Evolutionary conservation across 2,113 vertebrate species (phyloP).

Genomic region (Seriola quinqueradiata): DNA sequence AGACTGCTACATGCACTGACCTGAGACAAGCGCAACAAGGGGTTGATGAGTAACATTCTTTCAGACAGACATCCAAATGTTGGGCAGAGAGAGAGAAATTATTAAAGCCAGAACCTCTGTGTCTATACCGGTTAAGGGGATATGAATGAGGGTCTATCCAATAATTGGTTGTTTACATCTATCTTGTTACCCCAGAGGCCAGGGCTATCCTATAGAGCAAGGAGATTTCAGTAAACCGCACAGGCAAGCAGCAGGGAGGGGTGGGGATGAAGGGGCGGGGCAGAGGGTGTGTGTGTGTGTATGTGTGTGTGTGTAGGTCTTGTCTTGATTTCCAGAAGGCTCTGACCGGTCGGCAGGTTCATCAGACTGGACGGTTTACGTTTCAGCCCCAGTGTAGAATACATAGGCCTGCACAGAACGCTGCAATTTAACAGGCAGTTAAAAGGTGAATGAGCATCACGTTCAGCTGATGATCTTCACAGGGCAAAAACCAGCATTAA

Average conservation of each 20-base stretch:
- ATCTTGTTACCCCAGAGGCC: constrained; percentile 77
- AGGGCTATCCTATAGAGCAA: constrained; percentile 50
- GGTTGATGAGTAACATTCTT: constrained; percentile 81
- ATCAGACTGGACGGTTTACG: constrained; percentile 60
- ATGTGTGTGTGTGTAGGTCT: constrained; percentile 27
- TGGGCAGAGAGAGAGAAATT: constrained; percentile 50
- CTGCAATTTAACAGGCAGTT: constrained; percentile 37
- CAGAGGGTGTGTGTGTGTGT: background rate
- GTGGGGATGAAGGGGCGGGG: background rate
- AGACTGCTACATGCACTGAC: constrained; percentile 50
- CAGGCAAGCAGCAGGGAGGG: constrained; percentile 46
- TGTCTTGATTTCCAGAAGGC: constrained; percentile 57
- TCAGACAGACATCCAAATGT: constrained; percentile 61
- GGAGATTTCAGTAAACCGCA: constrained; percentile 66
- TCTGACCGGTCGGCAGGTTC: constrained; percentile 52
- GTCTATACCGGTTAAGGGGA: constrained; percentile 67
- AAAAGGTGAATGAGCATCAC: constrained; percentile 41
- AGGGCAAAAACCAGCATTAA: background rate
- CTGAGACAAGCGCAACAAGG: constrained; percentile 69
- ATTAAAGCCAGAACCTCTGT: constrained; percentile 71
- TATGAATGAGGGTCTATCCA: constrained; percentile 74
- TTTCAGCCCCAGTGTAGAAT: constrained; percentile 43
- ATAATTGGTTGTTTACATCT: constrained; percentile 83
- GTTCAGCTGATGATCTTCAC: constrained; percentile 15
- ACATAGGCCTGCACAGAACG: background rate